Evolutionary conservation across 2,888 invertebrate genomes (phyloP), one percentile per base, ranked within the genome.

Genomic region (Cosmia pyralina): DNA sequence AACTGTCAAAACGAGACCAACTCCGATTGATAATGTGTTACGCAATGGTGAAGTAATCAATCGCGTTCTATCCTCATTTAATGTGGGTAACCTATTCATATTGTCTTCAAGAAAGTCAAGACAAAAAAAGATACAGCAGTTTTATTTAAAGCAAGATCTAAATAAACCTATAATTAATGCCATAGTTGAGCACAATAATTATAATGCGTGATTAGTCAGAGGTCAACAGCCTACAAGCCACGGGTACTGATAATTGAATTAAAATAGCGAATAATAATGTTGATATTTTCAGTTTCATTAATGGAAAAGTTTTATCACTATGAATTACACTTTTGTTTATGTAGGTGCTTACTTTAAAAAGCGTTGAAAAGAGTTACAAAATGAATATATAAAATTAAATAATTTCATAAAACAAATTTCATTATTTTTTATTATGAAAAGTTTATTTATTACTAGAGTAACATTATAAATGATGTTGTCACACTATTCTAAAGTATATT

Each of bases 151-250:
- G 11, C 11, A 15, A 38, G 8, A 3, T 63, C 4, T 1, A 28
- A 62, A 44, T 4, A 50, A n/a, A 50, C 50, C 10, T 50, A 19
- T 7, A 38, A 19, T 4, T 15, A 55, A 38, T 19, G 13, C 19
- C 15, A 28, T 2, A 1, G 10, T 63, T 52, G 38, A 41, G 8
- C 50, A 72, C 19, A 55, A 17, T 41, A 11, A 55, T 6, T 10
- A 28, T 28, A 28, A 52, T n/a, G 57, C 65, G 76, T 76, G 19
- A 66, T 53, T 63, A 65, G n/a, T 19, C 13, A 46, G 50, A 70
- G 77, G 66, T 79, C 77, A 81, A 67, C 59, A 62, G 22, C 76
- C 66, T 57, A 22, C 10, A 8, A 50, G 57, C 48, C 13, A 38
- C 28, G 11, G 11, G 0, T 8, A 13, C 13, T 58, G 52, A 75